These are phyloP conservation scores for Drosophila melanogaster DNA, from an alignment of 1,140 invertebrate species.

Conservation along the genomic window Release_6_plus_ISO1_MT NT_033777.3:15319001-15319500, in stretches of 20 bases:
- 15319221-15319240: constrained; percentile 61
- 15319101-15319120: constrained; percentile 60
- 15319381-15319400: constrained; percentile 31
- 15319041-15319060: constrained; percentile 48
- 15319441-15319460: constrained; percentile 72
- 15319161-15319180: constrained; percentile 52
- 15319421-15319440: constrained; percentile 72
- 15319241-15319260: constrained; percentile 58
- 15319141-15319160: constrained; percentile 42
- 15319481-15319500: constrained; percentile 76
- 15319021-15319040: constrained; percentile 61
- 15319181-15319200: constrained; percentile 73
- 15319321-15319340: constrained; percentile 68
- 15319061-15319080: constrained; percentile 61
- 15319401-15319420: constrained; percentile 60
- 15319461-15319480: constrained; percentile 79
- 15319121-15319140: constrained; percentile 60
- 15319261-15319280: constrained; percentile 77
- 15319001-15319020: constrained; percentile 66
- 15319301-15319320: constrained; percentile 74
- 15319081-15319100: constrained; percentile 24
- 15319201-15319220: constrained; percentile 81
- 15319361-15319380: constrained; percentile 40
- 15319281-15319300: constrained; percentile 71
- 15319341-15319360: constrained; percentile 60